Conservation (phyloP, 2,888 invertebrate genomes). For the Pseudococcus longispinus region DNA sequence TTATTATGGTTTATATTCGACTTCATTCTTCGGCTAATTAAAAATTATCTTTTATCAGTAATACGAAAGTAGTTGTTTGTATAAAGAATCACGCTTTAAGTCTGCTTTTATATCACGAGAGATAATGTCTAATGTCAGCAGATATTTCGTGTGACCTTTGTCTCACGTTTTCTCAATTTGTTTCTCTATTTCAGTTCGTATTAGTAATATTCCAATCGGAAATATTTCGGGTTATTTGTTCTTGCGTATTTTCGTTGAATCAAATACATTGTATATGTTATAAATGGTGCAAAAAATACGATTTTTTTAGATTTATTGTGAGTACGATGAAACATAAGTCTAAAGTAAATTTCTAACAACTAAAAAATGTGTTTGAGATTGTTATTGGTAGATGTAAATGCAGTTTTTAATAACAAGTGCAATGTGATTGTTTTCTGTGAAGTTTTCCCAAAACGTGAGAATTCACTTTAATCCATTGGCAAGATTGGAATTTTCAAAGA, state of each 20-base stretch:
- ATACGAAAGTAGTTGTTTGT: slow-evolving; percentile 10
- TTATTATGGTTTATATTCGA: not conserved
- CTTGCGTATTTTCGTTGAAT: not conserved
- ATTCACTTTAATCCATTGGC: no score
- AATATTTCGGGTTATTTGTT: not conserved
- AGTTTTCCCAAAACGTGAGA: no score
- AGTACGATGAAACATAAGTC: not conserved
- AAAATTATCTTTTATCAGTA: slow-evolving; percentile 34
- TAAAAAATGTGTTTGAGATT: no score
- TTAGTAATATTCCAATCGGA: not conserved
- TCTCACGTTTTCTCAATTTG: slow-evolving; percentile 45
- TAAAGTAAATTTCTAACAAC: no score
- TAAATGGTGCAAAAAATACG: not conserved
- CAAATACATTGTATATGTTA: not conserved
- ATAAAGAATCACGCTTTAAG: slow-evolving; percentile 22
- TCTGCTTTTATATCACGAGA: slow-evolving; percentile 51
- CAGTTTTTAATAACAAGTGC: no score
- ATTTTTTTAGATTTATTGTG: not conserved
- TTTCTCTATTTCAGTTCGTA: slow-evolving; percentile 1
- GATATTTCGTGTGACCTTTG: slow-evolving; percentile 44
- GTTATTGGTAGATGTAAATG: no score
- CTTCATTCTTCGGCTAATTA: not conserved
- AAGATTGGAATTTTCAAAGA: no score
- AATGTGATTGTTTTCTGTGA: no score
- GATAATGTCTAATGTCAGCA: slow-evolving; percentile 50